Evolutionary conservation across 2,888 invertebrate species (phyloP).

Genomic region (Watsonalla binaria): DNA sequence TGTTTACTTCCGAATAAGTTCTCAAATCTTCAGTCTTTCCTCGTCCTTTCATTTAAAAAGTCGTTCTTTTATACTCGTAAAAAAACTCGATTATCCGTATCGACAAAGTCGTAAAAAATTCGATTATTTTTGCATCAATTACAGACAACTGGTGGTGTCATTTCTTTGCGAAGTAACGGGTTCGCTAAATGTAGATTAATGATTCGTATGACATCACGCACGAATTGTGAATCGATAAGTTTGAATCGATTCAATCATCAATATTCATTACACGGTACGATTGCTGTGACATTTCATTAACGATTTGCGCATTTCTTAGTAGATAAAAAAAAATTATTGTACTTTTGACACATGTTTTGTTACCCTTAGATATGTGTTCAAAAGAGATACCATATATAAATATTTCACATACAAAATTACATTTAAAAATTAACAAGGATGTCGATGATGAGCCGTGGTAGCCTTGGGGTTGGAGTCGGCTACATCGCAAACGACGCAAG

Average conservation of each 20-base stretch:
- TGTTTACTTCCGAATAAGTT: too few relatives aligned
- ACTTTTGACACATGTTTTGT: too few relatives aligned
- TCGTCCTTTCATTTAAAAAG: too few relatives aligned
- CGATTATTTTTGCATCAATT: slow-evolving; percentile 35
- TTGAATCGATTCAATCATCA: slow-evolving; percentile 54
- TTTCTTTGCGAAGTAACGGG: slow-evolving; percentile 24
- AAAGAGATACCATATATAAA: too few relatives aligned
- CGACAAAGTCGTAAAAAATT: slow-evolving; percentile 9
- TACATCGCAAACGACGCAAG: too few relatives aligned
- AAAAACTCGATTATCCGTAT: slow-evolving; percentile 9
- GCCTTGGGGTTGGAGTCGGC: too few relatives aligned
- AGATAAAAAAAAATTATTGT: slow-evolving; percentile 3
- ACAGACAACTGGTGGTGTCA: slow-evolving; percentile 19
- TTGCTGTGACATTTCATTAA: slow-evolving; percentile 20
- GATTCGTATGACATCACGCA: slow-evolving; percentile 31
- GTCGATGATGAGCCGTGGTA: too few relatives aligned
- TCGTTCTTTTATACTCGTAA: too few relatives aligned
- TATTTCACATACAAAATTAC: too few relatives aligned
- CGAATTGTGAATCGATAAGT: slow-evolving; percentile 40
- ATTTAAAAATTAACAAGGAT: too few relatives aligned
- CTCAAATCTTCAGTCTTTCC: too few relatives aligned
- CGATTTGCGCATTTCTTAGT: not conserved
- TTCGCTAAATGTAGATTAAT: slow-evolving; percentile 41
- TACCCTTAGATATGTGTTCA: too few relatives aligned
- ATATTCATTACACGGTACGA: slow-evolving; percentile 65